A percentile compares a stretch with the other conserved stretches of the same genome.
phyloP scores from a whole-genome alignment of 2,888 invertebrate genomes.

The Caradrina kadenii region DNA sequence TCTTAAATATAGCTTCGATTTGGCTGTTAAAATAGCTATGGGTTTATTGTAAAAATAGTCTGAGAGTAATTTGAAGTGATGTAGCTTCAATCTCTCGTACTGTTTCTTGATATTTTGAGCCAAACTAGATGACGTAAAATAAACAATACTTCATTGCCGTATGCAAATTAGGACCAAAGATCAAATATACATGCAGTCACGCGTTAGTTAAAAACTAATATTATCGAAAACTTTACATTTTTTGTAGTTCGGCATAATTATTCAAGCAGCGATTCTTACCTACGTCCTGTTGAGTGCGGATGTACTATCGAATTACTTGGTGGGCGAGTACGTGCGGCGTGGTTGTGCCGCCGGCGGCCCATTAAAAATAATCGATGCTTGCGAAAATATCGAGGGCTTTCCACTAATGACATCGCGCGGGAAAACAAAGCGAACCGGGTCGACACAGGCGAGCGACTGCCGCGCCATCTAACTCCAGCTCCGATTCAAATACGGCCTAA shows the following conservation, averaged over 20 bases:
- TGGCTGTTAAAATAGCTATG: neutral
- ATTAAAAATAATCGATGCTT: constrained; percentile 90
- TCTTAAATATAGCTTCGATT: neutral
- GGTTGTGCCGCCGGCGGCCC: constrained; percentile 81
- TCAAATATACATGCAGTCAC: constrained; percentile 17
- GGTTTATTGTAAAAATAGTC: neutral
- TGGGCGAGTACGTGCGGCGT: constrained; percentile 72
- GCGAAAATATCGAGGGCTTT: constrained; percentile 88
- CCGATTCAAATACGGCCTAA: constrained; percentile 60
- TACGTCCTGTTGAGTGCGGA: constrained; percentile 57
- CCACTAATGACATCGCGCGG: constrained; percentile 88
- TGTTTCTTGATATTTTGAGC: constrained; percentile 13
- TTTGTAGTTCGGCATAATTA: constrained; percentile 35
- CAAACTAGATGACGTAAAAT: constrained; percentile 24
- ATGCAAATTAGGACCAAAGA: constrained; percentile 29
- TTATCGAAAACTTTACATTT: constrained; percentile 19
- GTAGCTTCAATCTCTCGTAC: constrained; percentile 3
- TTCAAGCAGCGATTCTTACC: constrained; percentile 39
- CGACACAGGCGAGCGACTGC: constrained; percentile 60
- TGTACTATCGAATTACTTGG: constrained; percentile 67
- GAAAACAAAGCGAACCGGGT: constrained; percentile 86
- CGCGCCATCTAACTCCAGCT: constrained; percentile 55
- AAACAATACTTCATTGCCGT: constrained; percentile 30
- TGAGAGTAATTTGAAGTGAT: constrained; percentile 9
- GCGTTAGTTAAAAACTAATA: constrained; percentile 25